These are phyloP conservation scores for Melanotaenia duboulayi DNA, from an alignment of 2,113 vertebrate genomes.

Conservation along the genomic window DNA sequence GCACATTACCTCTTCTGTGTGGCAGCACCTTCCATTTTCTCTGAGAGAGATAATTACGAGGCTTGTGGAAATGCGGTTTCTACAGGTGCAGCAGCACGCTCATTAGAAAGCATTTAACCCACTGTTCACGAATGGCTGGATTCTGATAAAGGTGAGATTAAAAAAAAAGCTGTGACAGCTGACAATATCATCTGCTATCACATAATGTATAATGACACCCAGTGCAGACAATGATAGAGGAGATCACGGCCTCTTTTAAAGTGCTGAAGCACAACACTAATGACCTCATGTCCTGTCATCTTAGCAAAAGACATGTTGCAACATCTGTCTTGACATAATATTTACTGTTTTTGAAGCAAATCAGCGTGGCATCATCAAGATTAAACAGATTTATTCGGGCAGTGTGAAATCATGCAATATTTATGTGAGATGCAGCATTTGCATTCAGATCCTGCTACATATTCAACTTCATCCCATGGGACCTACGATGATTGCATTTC, in stretches of 20 bases:
- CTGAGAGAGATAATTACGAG: constrained; percentile 45
- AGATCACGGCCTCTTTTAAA: background rate
- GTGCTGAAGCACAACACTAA: constrained; percentile 20
- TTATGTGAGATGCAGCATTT: constrained; percentile 26
- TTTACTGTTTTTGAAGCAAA: background rate
- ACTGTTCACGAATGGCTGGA: constrained; percentile 34
- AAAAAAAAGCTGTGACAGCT: constrained; percentile 24
- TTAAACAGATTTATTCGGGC: constrained; percentile 1
- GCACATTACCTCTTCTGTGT: constrained; percentile 22
- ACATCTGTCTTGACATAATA: background rate
- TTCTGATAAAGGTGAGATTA: constrained; percentile 35
- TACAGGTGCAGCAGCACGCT: constrained; percentile 38
- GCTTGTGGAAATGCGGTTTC: constrained; percentile 26
- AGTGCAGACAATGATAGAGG: background rate
- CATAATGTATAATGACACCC: constrained; percentile 4
- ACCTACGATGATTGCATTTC: constrained; percentile 33
- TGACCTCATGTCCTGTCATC: constrained; percentile 7
- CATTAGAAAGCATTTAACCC: constrained; percentile 49
- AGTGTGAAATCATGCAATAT: constrained; percentile 12
- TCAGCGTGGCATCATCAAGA: background rate
- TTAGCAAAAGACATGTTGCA: background rate
- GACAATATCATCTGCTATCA: constrained; percentile 45
- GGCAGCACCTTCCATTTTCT: constrained; percentile 41
- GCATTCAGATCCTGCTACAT: constrained; percentile 14
- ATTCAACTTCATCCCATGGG: constrained; percentile 16